phyloP scores from a whole-genome alignment of 2,888 invertebrate species.

The Philereme vetulata region DNA sequence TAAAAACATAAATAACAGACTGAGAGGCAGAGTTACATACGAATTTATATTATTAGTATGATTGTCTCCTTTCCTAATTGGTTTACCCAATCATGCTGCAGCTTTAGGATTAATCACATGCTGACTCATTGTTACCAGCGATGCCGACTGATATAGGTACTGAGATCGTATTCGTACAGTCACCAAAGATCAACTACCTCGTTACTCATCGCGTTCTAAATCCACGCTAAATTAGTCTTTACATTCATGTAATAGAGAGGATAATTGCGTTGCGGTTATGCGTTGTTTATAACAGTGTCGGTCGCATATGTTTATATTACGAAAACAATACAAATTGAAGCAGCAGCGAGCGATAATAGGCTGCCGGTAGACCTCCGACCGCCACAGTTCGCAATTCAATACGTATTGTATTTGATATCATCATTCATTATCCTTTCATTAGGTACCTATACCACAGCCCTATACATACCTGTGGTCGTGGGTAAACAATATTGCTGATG shows the following conservation, averaged over 20 bases:
- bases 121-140: slow-evolving; percentile 20
- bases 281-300: slow-evolving; percentile 26
- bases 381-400: slow-evolving; percentile 15
- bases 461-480: no score
- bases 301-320: slow-evolving; percentile 41
- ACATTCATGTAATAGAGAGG: slow-evolving; percentile 17
- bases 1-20: no score
- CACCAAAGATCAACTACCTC: slow-evolving; percentile 32
- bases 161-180: slow-evolving; percentile 15
- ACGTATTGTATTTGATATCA: no score
- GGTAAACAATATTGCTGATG: no score
- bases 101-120: slow-evolving; percentile 8
- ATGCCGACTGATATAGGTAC: slow-evolving; percentile 11
- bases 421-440: no score
- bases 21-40: no score
- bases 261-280: slow-evolving; percentile 6
- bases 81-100: slow-evolving; percentile 2
- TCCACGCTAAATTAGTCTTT: slow-evolving; percentile 15
- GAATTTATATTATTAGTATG: no score
- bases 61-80: neutral
- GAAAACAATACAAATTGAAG: slow-evolving; percentile 56
- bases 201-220: slow-evolving; percentile 23
- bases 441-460: no score
- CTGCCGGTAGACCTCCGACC: slow-evolving; percentile 14
- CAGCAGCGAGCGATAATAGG: slow-evolving; percentile 34